Conservation (phyloP, 1,140 invertebrate species). For the Adoxophyes honmai region DNA sequence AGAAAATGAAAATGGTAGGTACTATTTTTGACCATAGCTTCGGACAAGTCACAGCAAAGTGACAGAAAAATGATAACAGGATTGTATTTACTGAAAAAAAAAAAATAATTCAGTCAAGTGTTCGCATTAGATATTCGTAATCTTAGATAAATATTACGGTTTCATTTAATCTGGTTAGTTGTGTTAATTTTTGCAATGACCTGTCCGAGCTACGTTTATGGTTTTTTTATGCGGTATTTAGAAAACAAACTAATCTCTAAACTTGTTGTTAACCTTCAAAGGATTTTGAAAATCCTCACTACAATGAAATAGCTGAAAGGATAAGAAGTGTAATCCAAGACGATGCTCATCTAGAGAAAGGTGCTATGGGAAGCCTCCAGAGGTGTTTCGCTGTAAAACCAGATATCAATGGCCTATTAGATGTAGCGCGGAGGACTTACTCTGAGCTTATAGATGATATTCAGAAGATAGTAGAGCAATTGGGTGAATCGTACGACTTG, state of each 20-base stretch:
- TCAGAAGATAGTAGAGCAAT: constrained; percentile 80
- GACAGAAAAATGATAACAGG: no score
- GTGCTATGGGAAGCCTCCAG: constrained; percentile 85
- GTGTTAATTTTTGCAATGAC: no score
- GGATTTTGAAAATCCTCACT: constrained; percentile 68
- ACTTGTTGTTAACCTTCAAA: constrained; percentile 22
- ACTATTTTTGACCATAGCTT: no score
- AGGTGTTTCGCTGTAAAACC: constrained; percentile 91
- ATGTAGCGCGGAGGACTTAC: constrained; percentile 87
- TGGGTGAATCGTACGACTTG: constrained; percentile 81
- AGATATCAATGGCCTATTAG: constrained; percentile 85
- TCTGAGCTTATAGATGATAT: constrained; percentile 88
- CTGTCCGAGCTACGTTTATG: no score
- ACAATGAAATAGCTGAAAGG: constrained; percentile 79
- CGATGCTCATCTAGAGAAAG: constrained; percentile 81
- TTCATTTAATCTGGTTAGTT: no score
- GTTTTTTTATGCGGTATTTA: no score
- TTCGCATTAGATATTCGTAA: no score
- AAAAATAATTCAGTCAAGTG: no score
- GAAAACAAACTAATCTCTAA: no score
- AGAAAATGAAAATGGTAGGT: constrained; percentile 81
- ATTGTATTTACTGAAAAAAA: no score
- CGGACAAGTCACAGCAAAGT: no score
- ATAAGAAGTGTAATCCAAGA: constrained; percentile 85
- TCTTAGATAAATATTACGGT: no score